These are phyloP conservation scores for Parascotia fuliginaria DNA, from an alignment of 2,888 invertebrate species.

Conservation along the genomic window DNA sequence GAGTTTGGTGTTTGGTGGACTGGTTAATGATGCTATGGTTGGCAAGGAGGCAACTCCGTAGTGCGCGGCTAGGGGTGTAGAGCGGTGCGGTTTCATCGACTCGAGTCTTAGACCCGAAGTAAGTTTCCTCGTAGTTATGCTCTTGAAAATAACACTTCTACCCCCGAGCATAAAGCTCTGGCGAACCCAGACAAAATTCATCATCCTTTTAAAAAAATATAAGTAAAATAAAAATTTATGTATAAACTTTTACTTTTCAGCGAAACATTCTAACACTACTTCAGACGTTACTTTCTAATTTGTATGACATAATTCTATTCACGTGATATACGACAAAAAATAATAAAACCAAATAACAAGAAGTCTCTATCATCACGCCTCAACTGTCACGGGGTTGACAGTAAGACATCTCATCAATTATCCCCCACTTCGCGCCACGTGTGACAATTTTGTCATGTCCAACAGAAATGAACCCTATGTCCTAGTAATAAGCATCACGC, in stretches of 20 bases:
- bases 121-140: too few species aligned
- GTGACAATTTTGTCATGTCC: conserved; percentile 47
- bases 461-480: conserved; percentile 37
- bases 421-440: conserved; percentile 63
- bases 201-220: too few species aligned
- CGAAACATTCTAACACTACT: neutral
- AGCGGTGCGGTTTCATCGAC: too few species aligned
- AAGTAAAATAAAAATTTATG: too few species aligned
- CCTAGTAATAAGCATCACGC: conserved; percentile 26
- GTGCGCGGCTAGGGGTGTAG: too few species aligned
- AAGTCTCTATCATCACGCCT: conserved; percentile 48
- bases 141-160: too few species aligned
- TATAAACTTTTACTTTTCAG: neutral
- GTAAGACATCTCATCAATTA: conserved; percentile 67
- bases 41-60: too few species aligned
- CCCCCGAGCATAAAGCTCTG: too few species aligned
- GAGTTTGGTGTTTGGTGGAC: too few species aligned
- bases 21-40: too few species aligned
- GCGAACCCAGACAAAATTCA: too few species aligned
- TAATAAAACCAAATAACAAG: conserved; percentile 13
- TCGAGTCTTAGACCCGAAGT: too few species aligned
- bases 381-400: conserved; percentile 49
- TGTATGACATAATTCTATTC: neutral
- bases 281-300: neutral
- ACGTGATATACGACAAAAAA: neutral